These are phyloP conservation scores for Lasioglossum leucozonium DNA, from an alignment of 2,888 invertebrate species.

Conservation along the genomic window DNA sequence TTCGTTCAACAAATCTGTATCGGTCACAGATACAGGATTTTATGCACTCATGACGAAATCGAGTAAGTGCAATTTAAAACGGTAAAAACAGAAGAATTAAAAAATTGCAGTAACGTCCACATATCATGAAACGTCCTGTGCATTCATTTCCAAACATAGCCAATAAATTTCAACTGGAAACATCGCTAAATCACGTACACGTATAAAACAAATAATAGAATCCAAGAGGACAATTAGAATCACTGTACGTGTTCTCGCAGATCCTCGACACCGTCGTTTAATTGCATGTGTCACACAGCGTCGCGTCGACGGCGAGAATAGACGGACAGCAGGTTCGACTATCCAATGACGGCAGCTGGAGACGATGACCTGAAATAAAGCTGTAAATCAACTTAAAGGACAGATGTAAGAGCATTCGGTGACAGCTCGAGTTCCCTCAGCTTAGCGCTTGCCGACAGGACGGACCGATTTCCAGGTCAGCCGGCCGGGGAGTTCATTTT, in stretches of 20 bases:
- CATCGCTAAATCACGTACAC: too few species aligned
- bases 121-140: too few species aligned
- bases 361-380: neutral
- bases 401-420: conserved; percentile 19
- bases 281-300: neutral
- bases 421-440: conserved; percentile 16
- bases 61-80: too few species aligned
- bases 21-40: too few species aligned
- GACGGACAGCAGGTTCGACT: neutral
- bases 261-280: neutral
- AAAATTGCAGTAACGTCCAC: too few species aligned
- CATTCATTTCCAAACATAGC: too few species aligned
- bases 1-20: too few species aligned
- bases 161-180: too few species aligned
- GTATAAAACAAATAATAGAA: too few species aligned
- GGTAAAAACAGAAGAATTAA: too few species aligned
- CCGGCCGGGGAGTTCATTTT: conserved; percentile 55
- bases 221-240: neutral
- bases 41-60: too few species aligned
- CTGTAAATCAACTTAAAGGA: conserved; percentile 2
- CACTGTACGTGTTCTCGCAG: neutral
- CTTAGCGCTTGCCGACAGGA: neutral
- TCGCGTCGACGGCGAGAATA: neutral
- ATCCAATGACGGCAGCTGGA: neutral
- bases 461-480: conserved; percentile 48